Conservation (phyloP, 1,140 invertebrate genomes). For the Aradophagus sp. region DNA sequence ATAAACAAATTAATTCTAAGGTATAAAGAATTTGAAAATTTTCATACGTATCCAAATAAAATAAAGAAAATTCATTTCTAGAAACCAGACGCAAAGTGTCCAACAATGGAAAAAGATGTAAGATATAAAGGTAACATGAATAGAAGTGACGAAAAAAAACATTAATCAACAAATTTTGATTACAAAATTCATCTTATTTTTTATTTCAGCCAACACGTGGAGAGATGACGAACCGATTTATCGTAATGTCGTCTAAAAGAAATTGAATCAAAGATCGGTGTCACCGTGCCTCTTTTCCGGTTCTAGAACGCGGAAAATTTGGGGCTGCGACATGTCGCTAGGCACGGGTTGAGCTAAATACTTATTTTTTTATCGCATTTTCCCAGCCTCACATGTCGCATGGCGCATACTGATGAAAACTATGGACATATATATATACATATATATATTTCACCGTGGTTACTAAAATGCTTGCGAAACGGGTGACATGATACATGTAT, state of each 20-base stretch:
- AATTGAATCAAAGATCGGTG: conserved; percentile 33
- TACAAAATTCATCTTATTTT: conserved; percentile 58
- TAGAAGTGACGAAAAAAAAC: no score
- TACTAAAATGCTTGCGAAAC: conserved; percentile 54
- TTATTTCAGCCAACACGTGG: conserved; percentile 72
- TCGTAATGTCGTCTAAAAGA: conserved; percentile 66
- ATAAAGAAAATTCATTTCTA: conserved; percentile 64
- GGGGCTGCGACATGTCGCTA: conserved; percentile 33
- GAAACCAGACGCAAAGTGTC: conserved; percentile 79
- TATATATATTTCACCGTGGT: conserved; percentile 45
- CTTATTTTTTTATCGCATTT: conserved; percentile 56
- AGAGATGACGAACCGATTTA: conserved; percentile 65
- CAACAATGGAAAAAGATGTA: conserved; percentile 83
- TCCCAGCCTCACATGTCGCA: conserved; percentile 37
- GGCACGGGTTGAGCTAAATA: conserved; percentile 42
- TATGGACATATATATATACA: conserved; percentile 37
- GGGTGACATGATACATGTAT: conserved; percentile 53
- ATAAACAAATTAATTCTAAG: no score
- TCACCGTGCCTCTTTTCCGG: conserved; percentile 39
- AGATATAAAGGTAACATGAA: conserved; percentile 82
- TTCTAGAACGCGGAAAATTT: conserved; percentile 10
- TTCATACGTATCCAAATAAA: not conserved
- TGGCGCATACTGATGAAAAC: conserved; percentile 30
- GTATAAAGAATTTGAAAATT: no score
- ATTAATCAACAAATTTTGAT: no score